Evolutionary conservation across 1,140 invertebrate species (phyloP).

Genomic region (Zaprionus nigranus): DNA sequence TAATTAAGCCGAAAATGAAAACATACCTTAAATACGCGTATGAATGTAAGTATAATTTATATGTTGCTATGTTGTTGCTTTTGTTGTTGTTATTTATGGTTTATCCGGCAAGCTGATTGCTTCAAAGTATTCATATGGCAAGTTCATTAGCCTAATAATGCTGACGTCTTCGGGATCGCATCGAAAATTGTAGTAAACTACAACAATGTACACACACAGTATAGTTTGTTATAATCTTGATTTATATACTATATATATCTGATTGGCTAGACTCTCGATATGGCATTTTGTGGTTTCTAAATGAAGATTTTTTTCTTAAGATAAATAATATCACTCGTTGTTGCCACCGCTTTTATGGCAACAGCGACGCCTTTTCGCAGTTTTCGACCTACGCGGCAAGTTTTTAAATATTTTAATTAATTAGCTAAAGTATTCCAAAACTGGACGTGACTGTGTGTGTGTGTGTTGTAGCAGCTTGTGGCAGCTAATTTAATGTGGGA

Average conservation of each 20-base stretch:
- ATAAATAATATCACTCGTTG: slow-evolving; percentile 24
- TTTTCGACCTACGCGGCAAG: slow-evolving; percentile 46
- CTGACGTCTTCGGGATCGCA: not conserved
- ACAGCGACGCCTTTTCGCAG: slow-evolving; percentile 48
- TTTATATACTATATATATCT: slow-evolving; percentile 40
- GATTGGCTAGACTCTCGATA: slow-evolving; percentile 35
- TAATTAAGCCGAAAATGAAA: slow-evolving; percentile 48
- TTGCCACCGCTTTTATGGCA: slow-evolving; percentile 49
- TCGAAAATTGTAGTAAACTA: not conserved
- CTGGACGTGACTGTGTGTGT: slow-evolving; percentile 21
- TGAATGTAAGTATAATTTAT: slow-evolving; percentile 27
- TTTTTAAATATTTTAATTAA: slow-evolving; percentile 58
- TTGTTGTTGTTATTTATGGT: slow-evolving; percentile 31
- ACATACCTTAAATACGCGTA: slow-evolving; percentile 41
- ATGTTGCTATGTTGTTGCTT: slow-evolving; percentile 11
- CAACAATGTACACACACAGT: not conserved
- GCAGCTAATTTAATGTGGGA: slow-evolving; percentile 27
- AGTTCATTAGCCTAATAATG: slow-evolving; percentile 52
- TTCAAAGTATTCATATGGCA: slow-evolving; percentile 38
- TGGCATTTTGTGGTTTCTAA: slow-evolving; percentile 50
- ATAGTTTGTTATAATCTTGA: slow-evolving; percentile 30
- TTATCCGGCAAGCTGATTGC: slow-evolving; percentile 37
- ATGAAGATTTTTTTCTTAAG: slow-evolving; percentile 50
- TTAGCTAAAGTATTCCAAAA: slow-evolving; percentile 42
- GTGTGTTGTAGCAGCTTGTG: slow-evolving; percentile 14